A percentile compares a stretch with the other conserved stretches of the same genome.
Evolutionary conservation across 2,888 invertebrate genomes (phyloP).

Genomic region (Aphodius granarius): DNA sequence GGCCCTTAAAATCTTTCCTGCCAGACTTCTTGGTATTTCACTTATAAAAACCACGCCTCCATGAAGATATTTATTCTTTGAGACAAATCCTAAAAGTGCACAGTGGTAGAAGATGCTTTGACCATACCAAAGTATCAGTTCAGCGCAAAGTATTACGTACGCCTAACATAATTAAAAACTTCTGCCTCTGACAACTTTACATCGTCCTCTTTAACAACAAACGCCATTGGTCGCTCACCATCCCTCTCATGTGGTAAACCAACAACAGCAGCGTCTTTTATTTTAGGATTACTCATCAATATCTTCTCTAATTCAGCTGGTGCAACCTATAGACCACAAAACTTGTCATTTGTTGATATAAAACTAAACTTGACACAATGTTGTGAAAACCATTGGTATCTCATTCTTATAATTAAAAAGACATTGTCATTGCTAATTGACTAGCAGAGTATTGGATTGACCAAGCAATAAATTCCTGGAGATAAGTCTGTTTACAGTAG

Average conservation of each 20-base stretch:
- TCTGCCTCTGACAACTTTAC: conserved; percentile 54
- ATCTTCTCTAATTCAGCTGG: conserved; percentile 86
- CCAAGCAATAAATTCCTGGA: too few species aligned
- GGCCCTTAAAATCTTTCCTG: not conserved
- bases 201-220: conserved; percentile 66
- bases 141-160: too few species aligned
- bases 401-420: not conserved
- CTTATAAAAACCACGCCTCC: not conserved
- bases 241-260: conserved; percentile 72
- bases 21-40: not conserved
- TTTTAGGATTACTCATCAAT: conserved; percentile 68
- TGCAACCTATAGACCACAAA: conserved; percentile 50
- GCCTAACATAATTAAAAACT: conserved; percentile 52
- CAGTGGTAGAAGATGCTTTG: too few species aligned
- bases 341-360: too few species aligned
- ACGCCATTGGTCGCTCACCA: conserved; percentile 79
- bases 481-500: too few species aligned
- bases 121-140: too few species aligned
- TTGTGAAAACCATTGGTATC: too few species aligned
- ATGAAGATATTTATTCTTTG: not conserved
- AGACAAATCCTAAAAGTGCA: not conserved
- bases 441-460: too few species aligned
- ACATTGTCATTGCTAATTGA: not conserved
- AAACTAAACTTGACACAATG: too few species aligned
- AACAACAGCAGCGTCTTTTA: conserved; percentile 80